phyloP scores from a whole-genome alignment of 2,113 vertebrate genomes.

The Vulpes vulpes region DNA sequence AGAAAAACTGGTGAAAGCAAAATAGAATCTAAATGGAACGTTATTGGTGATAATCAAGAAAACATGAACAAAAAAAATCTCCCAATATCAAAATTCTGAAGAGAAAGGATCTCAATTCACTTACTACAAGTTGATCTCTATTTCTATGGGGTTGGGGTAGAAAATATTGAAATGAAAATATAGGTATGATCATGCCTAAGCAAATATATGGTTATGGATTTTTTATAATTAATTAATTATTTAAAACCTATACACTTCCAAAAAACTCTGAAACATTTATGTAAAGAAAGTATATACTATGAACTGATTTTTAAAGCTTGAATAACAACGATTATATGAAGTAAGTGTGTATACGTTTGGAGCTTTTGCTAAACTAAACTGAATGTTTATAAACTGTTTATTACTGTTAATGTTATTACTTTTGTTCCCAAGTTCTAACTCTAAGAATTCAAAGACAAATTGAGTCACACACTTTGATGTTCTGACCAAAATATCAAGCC shows the following conservation, averaged over 20 bases:
- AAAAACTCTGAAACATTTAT: background rate
- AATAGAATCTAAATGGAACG: background rate
- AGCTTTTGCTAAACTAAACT: background rate
- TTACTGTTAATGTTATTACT: background rate
- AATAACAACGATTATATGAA: background rate
- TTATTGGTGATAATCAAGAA: background rate
- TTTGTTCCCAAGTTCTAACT: slow-evolving; percentile 1
- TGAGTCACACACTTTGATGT: background rate
- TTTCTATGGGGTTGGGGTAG: background rate
- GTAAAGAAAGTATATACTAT: background rate
- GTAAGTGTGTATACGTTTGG: background rate
- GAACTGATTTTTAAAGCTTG: background rate
- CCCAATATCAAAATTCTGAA: background rate
- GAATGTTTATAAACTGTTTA: background rate
- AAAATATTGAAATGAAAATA: background rate
- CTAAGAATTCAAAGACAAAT: background rate
- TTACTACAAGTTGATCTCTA: background rate
- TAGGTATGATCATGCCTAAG: background rate
- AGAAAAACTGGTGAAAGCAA: background rate
- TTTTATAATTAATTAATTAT: background rate
- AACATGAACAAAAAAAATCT: background rate
- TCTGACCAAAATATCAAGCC: background rate
- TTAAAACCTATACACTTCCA: background rate
- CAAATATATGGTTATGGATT: background rate
- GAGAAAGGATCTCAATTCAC: background rate